These are phyloP conservation scores for Alectoris magna DNA, from an alignment of 2,797 vertebrate genomes.

Conservation along the genomic window DNA sequence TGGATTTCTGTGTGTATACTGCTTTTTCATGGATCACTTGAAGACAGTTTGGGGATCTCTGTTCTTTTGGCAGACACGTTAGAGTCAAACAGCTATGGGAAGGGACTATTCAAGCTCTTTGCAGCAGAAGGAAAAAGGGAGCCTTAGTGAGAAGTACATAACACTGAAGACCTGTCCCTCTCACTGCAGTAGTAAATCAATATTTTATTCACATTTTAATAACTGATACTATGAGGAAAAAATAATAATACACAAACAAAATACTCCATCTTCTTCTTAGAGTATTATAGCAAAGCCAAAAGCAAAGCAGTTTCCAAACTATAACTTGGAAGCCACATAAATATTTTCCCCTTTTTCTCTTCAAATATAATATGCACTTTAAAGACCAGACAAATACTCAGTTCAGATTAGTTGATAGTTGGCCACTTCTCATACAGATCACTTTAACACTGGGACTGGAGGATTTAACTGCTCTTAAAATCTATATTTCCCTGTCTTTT, in stretches of 20 bases:
- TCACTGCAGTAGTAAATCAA: not conserved
- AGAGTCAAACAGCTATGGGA: not conserved
- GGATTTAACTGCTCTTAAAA: not conserved
- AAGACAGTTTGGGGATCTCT: conserved; percentile 6
- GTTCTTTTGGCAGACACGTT: not conserved
- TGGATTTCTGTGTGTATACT: not conserved
- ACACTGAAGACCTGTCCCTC: not conserved
- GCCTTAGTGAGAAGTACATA: not conserved
- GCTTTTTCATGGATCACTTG: not conserved
- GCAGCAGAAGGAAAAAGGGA: not conserved
- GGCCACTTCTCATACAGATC: not conserved
- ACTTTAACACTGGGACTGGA: not conserved
- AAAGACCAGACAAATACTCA: not conserved
- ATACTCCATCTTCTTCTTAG: not conserved
- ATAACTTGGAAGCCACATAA: not conserved
- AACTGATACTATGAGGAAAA: not conserved
- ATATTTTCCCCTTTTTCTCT: not conserved
- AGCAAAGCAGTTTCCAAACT: not conserved
- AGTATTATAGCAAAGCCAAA: not conserved
- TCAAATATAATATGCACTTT: not conserved
- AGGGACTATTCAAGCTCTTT: not conserved
- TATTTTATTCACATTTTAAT: not conserved
- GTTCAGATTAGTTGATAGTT: not conserved
- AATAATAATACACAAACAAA: not conserved
- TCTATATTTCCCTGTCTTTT: not conserved